Evolutionary conservation across 2,113 vertebrate species (phyloP).

Genomic region (Erinaceus europaeus): DNA sequence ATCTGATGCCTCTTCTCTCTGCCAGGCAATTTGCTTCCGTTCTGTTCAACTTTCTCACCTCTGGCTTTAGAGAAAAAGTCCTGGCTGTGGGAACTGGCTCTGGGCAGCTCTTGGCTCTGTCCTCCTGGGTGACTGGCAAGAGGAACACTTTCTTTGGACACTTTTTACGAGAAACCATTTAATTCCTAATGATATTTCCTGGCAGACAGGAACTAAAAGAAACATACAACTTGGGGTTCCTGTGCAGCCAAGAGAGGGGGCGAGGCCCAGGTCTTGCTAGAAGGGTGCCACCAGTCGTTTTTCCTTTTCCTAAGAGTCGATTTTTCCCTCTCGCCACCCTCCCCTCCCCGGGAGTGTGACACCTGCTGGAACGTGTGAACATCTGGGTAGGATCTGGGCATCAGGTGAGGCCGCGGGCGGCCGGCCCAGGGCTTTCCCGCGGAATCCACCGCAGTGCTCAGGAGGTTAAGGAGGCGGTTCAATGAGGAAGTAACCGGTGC

Average conservation of each 20-base stretch:
- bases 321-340: neutral
- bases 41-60: constrained; percentile 68
- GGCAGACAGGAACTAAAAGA: constrained; percentile 60
- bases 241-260: constrained; percentile 32
- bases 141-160: constrained; percentile 68
- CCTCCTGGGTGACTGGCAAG: constrained; percentile 54
- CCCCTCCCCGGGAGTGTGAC: constrained; percentile 2
- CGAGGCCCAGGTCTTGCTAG: neutral
- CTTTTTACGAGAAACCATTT: constrained; percentile 60
- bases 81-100: constrained; percentile 73
- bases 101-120: constrained; percentile 58
- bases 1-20: neutral
- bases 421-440: constrained; percentile 58
- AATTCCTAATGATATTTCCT: constrained; percentile 71
- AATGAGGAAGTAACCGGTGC: constrained; percentile 3
- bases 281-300: neutral
- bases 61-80: constrained; percentile 53
- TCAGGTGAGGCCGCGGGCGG: neutral
- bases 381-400: constrained; percentile 18
- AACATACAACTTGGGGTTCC: constrained; percentile 1
- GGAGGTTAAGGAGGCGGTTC: neutral
- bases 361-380: constrained; percentile 50
- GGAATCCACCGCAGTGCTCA: constrained; percentile 65
- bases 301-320: neutral
- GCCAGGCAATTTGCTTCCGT: constrained; percentile 73